These are phyloP conservation scores for Chloroceryle amazona DNA, from an alignment of 2,797 vertebrate species.

Conservation along the genomic window DNA sequence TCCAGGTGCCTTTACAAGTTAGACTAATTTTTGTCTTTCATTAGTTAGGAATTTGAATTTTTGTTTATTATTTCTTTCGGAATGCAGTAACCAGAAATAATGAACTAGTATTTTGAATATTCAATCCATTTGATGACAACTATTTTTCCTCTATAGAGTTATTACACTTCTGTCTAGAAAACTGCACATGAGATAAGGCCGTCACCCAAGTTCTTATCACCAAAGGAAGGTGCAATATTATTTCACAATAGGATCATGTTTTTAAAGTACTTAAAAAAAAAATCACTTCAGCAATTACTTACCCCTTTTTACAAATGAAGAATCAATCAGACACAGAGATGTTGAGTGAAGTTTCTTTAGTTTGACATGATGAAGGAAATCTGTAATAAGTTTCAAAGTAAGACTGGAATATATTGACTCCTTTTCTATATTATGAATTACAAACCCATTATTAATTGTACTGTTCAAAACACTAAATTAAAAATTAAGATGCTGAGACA, in stretches of 20 bases:
- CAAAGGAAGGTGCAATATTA: not conserved
- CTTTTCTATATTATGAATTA: not conserved
- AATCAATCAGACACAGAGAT: not conserved
- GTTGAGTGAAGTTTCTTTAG: not conserved
- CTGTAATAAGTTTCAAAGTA: not conserved
- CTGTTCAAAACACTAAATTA: not conserved
- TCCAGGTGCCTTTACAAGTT: slow-evolving; percentile 19
- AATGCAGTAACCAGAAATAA: not conserved
- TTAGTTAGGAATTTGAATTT: slow-evolving; percentile 1
- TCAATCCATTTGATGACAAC: not conserved
- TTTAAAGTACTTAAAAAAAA: not conserved
- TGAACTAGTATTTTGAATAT: not conserved
- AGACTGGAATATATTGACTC: not conserved
- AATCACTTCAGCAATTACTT: not conserved
- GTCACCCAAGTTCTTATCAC: not conserved
- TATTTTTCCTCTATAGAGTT: not conserved
- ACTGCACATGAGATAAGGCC: not conserved
- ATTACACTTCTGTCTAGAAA: not conserved
- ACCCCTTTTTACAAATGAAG: not conserved
- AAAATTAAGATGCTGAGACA: not conserved
- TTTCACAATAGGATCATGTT: not conserved
- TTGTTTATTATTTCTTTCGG: not conserved
- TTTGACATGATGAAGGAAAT: not conserved
- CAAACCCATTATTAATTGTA: not conserved
- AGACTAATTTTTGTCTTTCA: not conserved